A percentile compares a stretch with the other conserved stretches of the same genome.
Evolutionary conservation across 2,797 vertebrate genomes (phyloP).

Genomic region (Chelidonichthys spinosus): DNA sequence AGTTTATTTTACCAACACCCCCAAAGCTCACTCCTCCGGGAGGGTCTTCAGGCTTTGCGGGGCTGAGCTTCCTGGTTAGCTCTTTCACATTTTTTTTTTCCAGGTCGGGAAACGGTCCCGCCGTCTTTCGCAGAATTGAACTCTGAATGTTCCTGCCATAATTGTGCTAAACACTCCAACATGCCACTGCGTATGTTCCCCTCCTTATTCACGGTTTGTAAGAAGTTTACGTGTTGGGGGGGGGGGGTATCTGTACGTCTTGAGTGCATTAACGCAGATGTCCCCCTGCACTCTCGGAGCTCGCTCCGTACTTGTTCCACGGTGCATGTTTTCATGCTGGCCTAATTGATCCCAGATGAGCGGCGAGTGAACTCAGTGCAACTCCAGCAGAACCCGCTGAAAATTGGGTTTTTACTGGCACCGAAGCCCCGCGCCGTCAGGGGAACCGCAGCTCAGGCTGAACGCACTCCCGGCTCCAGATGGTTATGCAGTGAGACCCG

Average conservation of each 20-base stretch:
- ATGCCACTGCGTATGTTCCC: conserved; percentile 53
- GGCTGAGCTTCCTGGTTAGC: conserved; percentile 69
- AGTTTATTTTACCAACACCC: conserved; percentile 75
- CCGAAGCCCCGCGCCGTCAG: conserved; percentile 65
- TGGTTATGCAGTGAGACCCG: conserved; percentile 68
- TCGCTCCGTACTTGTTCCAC: conserved; percentile 45
- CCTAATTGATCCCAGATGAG: conserved; percentile 83
- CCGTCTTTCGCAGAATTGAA: conserved; percentile 65
- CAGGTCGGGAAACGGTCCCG: conserved; percentile 56
- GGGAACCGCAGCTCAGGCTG: conserved; percentile 74
- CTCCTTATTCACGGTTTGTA: conserved; percentile 53
- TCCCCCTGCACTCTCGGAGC: conserved; percentile 47
- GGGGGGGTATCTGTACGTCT: conserved; percentile 68
- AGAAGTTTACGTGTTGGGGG: conserved; percentile 59
- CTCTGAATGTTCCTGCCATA: conserved; percentile 67
- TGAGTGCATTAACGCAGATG: conserved; percentile 59
- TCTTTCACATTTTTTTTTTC: conserved; percentile 48
- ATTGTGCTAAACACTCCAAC: conserved; percentile 77
- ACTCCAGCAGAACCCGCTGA: conserved; percentile 76
- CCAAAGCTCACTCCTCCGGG: conserved; percentile 68
- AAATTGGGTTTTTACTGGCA: conserved; percentile 79
- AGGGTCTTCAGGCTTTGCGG: conserved; percentile 54
- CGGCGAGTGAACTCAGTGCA: conserved; percentile 68
- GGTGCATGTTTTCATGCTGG: conserved; percentile 70
- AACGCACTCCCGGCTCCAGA: conserved; percentile 73